A percentile compares a stretch with the other conserved stretches of the same genome.
phyloP scores from a whole-genome alignment of 2,888 invertebrate species.

The Callyntrura sp. region DNA sequence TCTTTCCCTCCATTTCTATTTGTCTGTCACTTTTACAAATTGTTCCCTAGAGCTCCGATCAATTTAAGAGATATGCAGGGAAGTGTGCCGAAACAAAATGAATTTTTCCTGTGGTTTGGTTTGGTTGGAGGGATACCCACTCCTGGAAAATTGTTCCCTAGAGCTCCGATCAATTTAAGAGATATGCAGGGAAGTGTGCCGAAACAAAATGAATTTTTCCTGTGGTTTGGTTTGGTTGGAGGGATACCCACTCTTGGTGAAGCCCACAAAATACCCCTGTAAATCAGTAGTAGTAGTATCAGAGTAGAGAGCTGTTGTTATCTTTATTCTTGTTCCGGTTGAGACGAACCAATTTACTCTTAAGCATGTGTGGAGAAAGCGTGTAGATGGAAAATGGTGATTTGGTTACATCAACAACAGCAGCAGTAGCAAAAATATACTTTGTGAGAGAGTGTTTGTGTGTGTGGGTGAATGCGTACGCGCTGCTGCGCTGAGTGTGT shows the following conservation, averaged over 20 bases:
- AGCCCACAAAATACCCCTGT: not conserved
- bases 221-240: not conserved
- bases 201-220: conserved; percentile 18
- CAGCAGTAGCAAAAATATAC: not conserved
- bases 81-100: not conserved
- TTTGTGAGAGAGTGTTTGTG: not conserved
- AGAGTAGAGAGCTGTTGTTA: not conserved
- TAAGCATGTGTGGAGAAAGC: too few relatives aligned
- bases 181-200: not conserved
- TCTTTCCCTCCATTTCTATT: not conserved
- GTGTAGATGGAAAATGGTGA: too few relatives aligned
- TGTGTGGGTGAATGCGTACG: not conserved
- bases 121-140: too few relatives aligned
- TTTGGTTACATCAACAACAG: not conserved
- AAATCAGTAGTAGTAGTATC: too few relatives aligned
- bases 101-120: not conserved
- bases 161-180: conserved; percentile 3
- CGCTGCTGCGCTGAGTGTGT: too few relatives aligned
- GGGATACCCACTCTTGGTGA: too few relatives aligned
- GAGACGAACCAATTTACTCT: too few relatives aligned
- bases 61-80: not conserved
- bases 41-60: conserved; percentile 9
- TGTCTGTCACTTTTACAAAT: conserved; percentile 6
- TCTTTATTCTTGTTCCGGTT: not conserved
- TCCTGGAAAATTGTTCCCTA: too few relatives aligned